Conservation (phyloP, 2,797 vertebrate genomes). For the Muscicapa comitata region DNA sequence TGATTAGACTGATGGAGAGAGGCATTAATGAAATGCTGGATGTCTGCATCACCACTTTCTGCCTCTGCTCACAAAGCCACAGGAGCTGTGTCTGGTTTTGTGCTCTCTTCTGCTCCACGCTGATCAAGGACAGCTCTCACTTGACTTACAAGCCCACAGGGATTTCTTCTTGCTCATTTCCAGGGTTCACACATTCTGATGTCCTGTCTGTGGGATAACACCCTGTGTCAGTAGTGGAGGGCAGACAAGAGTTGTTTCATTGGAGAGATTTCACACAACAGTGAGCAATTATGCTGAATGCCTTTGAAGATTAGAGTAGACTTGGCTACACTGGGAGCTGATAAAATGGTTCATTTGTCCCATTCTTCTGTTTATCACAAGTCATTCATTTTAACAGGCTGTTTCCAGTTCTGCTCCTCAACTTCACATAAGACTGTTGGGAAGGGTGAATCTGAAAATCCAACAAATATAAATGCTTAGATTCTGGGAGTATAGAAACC, state of each 20-base stretch:
- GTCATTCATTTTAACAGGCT: not conserved
- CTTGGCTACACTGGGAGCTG: not conserved
- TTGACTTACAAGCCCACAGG: not conserved
- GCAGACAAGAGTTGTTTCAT: not conserved
- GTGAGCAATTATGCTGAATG: not conserved
- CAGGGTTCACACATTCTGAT: not conserved
- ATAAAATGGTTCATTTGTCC: constrained; percentile 34
- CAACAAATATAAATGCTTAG: too few species aligned
- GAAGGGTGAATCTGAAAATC: too few species aligned
- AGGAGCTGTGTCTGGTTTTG: not conserved
- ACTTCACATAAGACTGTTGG: too few species aligned
- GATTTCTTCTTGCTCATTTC: not conserved
- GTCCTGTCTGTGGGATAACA: not conserved
- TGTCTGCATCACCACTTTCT: not conserved
- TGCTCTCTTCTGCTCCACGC: not conserved
- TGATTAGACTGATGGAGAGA: not conserved
- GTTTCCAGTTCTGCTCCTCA: not conserved
- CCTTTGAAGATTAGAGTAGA: not conserved
- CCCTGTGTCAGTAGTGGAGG: not conserved
- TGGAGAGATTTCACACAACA: not conserved
- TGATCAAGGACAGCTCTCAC: not conserved
- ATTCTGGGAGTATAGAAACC: too few species aligned
- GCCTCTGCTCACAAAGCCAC: not conserved
- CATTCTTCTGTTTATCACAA: constrained; percentile 2
- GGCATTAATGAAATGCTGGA: not conserved